Evolutionary conservation across 2,888 invertebrate genomes (phyloP).

Genomic region (Troides oblongomaculatus): DNA sequence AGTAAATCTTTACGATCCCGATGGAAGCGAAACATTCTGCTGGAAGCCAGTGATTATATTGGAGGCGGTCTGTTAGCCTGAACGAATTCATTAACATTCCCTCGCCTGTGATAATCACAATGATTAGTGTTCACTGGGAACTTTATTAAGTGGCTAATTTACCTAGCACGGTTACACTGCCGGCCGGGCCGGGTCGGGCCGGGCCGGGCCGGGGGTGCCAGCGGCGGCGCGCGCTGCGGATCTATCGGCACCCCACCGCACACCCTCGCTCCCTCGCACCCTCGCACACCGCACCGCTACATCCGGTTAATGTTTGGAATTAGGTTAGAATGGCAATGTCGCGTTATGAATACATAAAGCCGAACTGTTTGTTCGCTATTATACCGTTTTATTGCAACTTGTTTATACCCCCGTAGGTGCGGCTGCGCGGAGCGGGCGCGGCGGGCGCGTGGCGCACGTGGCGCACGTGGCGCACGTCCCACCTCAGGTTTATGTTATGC

Average conservation of each 20-base stretch:
- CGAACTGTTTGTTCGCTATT: background rate
- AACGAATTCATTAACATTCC: background rate
- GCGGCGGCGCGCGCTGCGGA: conserved; percentile 7
- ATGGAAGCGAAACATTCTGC: too few relatives aligned
- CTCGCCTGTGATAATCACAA: conserved; percentile 5
- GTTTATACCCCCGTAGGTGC: too few relatives aligned
- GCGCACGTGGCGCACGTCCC: too few relatives aligned
- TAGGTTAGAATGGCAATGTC: conserved; percentile 16
- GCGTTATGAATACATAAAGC: conserved; percentile 26
- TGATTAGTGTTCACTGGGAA: conserved; percentile 10
- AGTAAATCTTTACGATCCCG: too few relatives aligned
- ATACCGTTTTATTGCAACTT: background rate
- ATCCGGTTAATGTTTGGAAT: conserved; percentile 20
- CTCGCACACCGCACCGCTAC: background rate
- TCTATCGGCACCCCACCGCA: conserved; percentile 17
- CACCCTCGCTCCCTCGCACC: background rate
- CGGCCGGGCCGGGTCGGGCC: too few relatives aligned
- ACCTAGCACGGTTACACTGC: conserved; percentile 4
- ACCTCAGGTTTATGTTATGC: too few relatives aligned
- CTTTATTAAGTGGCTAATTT: conserved; percentile 18
- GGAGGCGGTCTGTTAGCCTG: too few relatives aligned
- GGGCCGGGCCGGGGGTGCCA: background rate
- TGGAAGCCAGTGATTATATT: too few relatives aligned
- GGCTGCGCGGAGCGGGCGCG: too few relatives aligned
- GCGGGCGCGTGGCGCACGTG: too few relatives aligned